Evolutionary conservation across 2,113 vertebrate genomes (phyloP), one percentile per base, ranked within the genome.

Genomic region (Pterocles burchelli): DNA sequence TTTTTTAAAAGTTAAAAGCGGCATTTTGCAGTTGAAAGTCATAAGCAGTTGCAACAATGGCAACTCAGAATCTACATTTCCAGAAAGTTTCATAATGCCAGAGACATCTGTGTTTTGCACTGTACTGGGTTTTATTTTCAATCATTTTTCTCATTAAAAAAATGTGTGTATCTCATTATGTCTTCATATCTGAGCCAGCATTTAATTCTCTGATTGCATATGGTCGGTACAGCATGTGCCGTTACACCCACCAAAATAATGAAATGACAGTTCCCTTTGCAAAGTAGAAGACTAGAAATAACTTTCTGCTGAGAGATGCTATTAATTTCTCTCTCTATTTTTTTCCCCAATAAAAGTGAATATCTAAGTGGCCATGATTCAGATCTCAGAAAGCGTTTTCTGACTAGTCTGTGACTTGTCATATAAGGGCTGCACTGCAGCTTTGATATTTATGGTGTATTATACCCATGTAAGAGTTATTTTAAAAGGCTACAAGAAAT

Each of bases 161-260:
- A 92, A 92, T 57, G 80, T 95, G 93, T 92, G 65, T 85, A 75
- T 91, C 93, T 97, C 91, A 92, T 95, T 89, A 94, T 95, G 91
- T 92, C 91, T 94, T 95, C 77, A 24, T 74, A 58, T 95, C 77
- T 72, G 77, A 96, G 95, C 91, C 94, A 96, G 94, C 93, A 79
- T 96, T 96, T 93, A 72, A 93, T 95, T 79, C 94, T 79, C 93
- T 92, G 96, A 46, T 96, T 96, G 80, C 96, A 95, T 92, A 93
- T 94, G 96, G 96, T 95, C 1, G 91, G 95, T 96, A 96, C 96
- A 97, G 91, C 96, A 95, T 96, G 96, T 96, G 96, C 96, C 93
- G 87, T 95, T 92, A 92, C 93, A 95, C 94, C 93, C 96, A 96
- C 96, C 91, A 91, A 91, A 92, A 95, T 78, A 96, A 83, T 91